Percentiles rank a stretch among this genome's conserved stretches.
Evolutionary conservation across 2,888 invertebrate species (phyloP).

Genomic region (Podabrus alpinus): DNA sequence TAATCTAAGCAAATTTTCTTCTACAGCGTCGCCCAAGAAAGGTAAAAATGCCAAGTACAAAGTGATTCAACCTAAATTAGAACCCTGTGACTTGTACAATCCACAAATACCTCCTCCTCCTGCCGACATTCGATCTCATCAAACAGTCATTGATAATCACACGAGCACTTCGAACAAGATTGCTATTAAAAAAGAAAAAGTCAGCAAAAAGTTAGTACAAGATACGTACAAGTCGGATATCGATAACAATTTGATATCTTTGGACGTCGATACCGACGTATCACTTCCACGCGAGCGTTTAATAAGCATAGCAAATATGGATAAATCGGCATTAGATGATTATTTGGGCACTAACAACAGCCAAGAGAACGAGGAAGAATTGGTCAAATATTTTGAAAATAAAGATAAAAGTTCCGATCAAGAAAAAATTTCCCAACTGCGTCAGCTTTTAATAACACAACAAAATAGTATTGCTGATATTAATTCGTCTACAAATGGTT

Average conservation of each 20-base stretch:
- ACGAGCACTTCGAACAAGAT: constrained; percentile 29
- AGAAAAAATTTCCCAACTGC: constrained; percentile 71
- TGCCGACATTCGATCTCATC: constrained; percentile 52
- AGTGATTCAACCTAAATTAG: constrained; percentile 58
- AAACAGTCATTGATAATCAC: constrained; percentile 36
- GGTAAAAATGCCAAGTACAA: constrained; percentile 56
- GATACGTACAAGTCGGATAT: constrained; percentile 19
- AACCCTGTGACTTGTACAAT: constrained; percentile 55
- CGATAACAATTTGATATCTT: constrained; percentile 13
- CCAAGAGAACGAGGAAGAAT: constrained; percentile 82
- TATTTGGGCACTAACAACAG: constrained; percentile 76
- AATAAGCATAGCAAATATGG: constrained; percentile 76
- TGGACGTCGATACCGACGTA: constrained; percentile 33
- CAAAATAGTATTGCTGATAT: constrained; percentile 60
- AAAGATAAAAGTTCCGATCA: constrained; percentile 47
- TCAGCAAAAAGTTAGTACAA: constrained; percentile 33
- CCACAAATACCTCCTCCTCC: constrained; percentile 39
- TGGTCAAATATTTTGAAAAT: constrained; percentile 80
- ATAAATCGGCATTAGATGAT: constrained; percentile 80
- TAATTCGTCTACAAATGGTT: neutral
- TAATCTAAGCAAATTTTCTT: constrained; percentile 36
- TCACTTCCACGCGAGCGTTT: constrained; percentile 63
- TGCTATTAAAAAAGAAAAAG: constrained; percentile 36
- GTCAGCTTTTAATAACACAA: constrained; percentile 61
- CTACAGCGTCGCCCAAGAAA: constrained; percentile 35